phyloP scores from a whole-genome alignment of 2,888 invertebrate genomes.

The Xanthorhoe spadicearia region DNA sequence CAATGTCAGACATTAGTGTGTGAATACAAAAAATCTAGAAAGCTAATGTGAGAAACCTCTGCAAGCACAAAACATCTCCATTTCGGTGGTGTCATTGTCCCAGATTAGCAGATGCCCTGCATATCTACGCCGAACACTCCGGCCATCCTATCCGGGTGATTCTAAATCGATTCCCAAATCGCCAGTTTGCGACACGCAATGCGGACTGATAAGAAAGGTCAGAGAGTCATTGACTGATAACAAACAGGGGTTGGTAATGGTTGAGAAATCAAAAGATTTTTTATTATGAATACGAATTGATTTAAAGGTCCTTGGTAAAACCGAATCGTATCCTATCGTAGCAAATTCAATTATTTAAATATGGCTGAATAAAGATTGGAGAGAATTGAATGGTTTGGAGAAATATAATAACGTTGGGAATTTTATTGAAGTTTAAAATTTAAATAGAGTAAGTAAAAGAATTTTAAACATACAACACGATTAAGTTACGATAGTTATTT shows the following conservation, averaged over 20 bases:
- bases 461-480: neutral
- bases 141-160: too few species aligned
- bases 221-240: conserved; percentile 30
- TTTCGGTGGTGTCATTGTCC: conserved; percentile 2
- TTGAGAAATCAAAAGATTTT: neutral
- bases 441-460: neutral
- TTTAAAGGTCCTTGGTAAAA: too few species aligned
- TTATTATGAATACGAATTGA: too few species aligned
- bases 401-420: neutral
- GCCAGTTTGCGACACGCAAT: conserved; percentile 21
- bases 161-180: conserved; percentile 18
- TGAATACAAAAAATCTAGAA: neutral
- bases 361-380: conserved; percentile 14
- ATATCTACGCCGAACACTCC: conserved; percentile 10
- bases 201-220: conserved; percentile 25
- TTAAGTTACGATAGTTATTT: neutral
- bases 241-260: conserved; percentile 10
- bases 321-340: too few species aligned
- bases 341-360: neutral
- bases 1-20: neutral
- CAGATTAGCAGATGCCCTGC: conserved; percentile 2
- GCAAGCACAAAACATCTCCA: conserved; percentile 8
- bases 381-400: conserved; percentile 1
- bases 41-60: neutral
- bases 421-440: neutral